phyloP scores from a whole-genome alignment of 2,797 vertebrate genomes.

The Stomatorhinus walkeri region DNA sequence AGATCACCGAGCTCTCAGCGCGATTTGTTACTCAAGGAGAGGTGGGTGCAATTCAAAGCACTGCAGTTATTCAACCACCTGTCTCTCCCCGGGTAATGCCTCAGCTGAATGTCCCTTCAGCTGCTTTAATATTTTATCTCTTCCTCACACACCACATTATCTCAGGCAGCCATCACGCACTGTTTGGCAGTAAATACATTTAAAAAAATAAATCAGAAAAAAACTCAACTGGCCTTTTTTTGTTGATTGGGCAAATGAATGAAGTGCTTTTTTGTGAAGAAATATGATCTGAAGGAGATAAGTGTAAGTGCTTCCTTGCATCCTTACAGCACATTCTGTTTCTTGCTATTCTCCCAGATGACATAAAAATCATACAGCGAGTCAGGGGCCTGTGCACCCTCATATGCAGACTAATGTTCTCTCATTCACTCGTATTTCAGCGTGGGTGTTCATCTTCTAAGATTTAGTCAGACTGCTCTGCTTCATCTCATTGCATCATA shows the following conservation, averaged over 20 bases:
- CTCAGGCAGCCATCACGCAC: background rate
- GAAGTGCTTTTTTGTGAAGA: background rate
- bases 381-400: background rate
- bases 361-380: background rate
- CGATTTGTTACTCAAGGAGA: background rate
- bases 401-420: background rate
- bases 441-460: background rate
- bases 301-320: background rate
- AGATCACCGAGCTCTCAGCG: background rate
- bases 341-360: background rate
- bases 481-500: background rate
- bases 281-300: slow-evolving; percentile 8
- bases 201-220: background rate
- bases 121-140: slow-evolving; percentile 11
- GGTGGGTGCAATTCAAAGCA: background rate
- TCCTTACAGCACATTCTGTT: background rate
- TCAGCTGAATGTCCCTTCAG: background rate
- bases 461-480: background rate
- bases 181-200: background rate
- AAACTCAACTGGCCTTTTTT: background rate
- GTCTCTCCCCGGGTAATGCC: background rate
- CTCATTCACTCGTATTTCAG: background rate
- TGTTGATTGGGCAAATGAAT: background rate
- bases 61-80: background rate
- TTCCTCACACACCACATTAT: slow-evolving; percentile 3